Conservation (phyloP, 2,888 invertebrate genomes). For the Drosophila pseudotalamancana region DNA sequence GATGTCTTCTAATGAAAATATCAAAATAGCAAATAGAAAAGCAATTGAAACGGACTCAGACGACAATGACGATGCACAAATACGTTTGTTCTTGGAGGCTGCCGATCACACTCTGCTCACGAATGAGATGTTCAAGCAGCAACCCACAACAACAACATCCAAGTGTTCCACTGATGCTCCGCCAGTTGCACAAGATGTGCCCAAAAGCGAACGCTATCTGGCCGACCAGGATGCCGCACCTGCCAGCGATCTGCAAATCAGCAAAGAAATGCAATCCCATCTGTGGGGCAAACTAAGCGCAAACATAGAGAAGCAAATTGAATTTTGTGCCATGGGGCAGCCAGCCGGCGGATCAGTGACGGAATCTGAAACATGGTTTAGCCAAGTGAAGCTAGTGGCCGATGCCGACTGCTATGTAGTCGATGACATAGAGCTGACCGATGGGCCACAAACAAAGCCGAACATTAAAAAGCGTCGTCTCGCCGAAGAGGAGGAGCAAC, state of each 20-base stretch:
- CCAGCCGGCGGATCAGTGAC: background rate
- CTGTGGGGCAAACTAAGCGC: constrained; percentile 67
- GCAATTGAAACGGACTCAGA: constrained; percentile 34
- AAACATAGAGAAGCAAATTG: constrained; percentile 62
- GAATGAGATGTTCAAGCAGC: constrained; percentile 72
- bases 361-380: constrained; percentile 1
- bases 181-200: background rate
- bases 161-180: background rate
- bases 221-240: constrained; percentile 33
- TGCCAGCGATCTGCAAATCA: constrained; percentile 65
- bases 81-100: constrained; percentile 71
- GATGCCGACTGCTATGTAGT: constrained; percentile 66
- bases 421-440: constrained; percentile 54
- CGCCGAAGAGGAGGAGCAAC: constrained; percentile 1
- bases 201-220: constrained; percentile 67
- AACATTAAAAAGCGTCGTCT: constrained; percentile 59
- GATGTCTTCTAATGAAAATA: background rate
- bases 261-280: constrained; percentile 66
- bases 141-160: background rate
- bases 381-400: constrained; percentile 59
- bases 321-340: constrained; percentile 45
- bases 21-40: background rate
- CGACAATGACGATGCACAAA: constrained; percentile 59
- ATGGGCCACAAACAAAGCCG: constrained; percentile 55
- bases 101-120: constrained; percentile 71